These are phyloP conservation scores for Drosophila littoralis DNA, from an alignment of 1,140 invertebrate species.

Conservation along the genomic window DNA sequence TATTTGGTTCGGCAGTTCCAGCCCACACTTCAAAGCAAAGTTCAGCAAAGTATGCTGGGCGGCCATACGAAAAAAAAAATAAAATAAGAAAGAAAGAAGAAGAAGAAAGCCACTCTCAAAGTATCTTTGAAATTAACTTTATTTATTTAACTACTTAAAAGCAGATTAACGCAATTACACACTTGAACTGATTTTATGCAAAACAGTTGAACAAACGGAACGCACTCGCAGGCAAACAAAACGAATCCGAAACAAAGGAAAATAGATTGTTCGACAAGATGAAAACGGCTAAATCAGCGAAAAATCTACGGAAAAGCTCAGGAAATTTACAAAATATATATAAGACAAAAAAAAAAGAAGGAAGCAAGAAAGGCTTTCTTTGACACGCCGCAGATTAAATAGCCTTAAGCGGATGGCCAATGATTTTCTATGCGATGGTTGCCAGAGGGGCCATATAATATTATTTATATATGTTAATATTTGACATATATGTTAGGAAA, in stretches of 20 bases:
- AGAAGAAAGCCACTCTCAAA: conserved; percentile 61
- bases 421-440: no score
- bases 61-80: conserved; percentile 17
- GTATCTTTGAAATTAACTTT: conserved; percentile 81
- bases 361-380: background rate
- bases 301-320: background rate
- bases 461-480: no score
- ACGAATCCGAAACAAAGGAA: conserved; percentile 8
- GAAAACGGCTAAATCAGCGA: conserved; percentile 14
- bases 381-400: no score
- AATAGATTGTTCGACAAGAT: background rate
- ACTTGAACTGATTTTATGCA: conserved; percentile 79
- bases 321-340: background rate
- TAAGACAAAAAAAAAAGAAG: background rate
- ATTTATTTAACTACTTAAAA: conserved; percentile 84
- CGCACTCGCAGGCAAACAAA: conserved; percentile 9
- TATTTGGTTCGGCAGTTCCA: conserved; percentile 25
- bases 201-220: conserved; percentile 44
- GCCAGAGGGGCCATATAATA: no score
- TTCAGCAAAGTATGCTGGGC: conserved; percentile 46
- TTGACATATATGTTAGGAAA: no score
- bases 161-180: conserved; percentile 84
- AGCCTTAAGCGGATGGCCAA: no score
- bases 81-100: conserved; percentile 7
- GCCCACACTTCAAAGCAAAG: conserved; percentile 61